Base-by-base conservation (phyloP, 1,140 invertebrate genomes). In the Limonius californicus region DNA sequence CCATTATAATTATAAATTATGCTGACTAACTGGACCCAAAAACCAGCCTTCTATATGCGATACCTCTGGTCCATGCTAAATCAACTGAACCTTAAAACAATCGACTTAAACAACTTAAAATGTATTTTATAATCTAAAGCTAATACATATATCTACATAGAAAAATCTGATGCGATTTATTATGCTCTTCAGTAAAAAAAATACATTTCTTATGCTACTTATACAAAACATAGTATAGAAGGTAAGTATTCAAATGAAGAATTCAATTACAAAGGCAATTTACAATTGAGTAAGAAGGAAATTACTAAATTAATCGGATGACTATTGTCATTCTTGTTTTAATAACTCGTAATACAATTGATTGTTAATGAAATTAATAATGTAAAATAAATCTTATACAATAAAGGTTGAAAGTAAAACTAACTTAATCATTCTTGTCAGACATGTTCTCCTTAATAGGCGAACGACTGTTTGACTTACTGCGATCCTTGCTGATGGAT, bases 381-480 rank as follows among this genome's bases (percentile, higher is more conserved):
- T 32, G 11, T 6, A 32, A 32, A 32, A 32, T 32, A 32, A 32
- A 32, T 6, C 11, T 32, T 32, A 32, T 11, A 32, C 4, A 32
- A 39, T 6, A 12, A 12, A 11, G 8, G n/a, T 11, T 39, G 2
- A 39, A 39, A 39, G 7, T 39, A 39, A 39, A 39, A 39, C n/a
- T 12, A 39, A 39, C 19, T 50, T 50, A 50, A 14, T 50, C 45
- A 21, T 50, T 50, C 45, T 19, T 50, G n/a, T 50, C 45, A 14
- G 45, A 50, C 45, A 50, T 50, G 16, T 50, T 16, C n/a, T 50
- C 45, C 30, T 62, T 62, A 32, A 43, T 30, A 19, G 61, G 54
- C 8, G 61, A 57, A 57, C 54, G 43, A 21, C 61, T 62, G 45
- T 35, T 53, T 20, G 61, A 62, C 19, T 62, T 62, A 53, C 61